These are phyloP conservation scores for Xylota sylvarum DNA, from an alignment of 2,888 invertebrate genomes.

Conservation along the genomic window DNA sequence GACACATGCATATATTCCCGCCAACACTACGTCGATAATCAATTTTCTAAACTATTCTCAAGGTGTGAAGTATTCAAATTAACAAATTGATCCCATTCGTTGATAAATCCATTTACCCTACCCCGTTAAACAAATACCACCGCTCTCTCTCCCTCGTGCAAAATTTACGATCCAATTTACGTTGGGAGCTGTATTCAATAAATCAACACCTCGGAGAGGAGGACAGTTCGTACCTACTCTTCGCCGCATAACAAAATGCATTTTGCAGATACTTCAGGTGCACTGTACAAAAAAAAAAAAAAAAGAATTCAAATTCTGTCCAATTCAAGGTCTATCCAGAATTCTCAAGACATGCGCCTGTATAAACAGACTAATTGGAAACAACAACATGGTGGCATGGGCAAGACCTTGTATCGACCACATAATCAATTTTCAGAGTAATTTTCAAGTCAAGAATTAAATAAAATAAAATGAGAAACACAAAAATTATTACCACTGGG, in stretches of 20 bases:
- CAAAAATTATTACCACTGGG: constrained; percentile 36
- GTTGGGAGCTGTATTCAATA: constrained; percentile 61
- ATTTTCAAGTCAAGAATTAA: constrained; percentile 42
- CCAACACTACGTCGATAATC: constrained; percentile 37
- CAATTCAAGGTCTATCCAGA: constrained; percentile 59
- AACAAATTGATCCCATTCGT: constrained; percentile 66
- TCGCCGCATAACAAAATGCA: constrained; percentile 6
- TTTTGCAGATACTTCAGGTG: neutral
- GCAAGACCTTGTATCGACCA: constrained; percentile 66
- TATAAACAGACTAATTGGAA: constrained; percentile 61
- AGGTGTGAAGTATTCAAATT: constrained; percentile 72
- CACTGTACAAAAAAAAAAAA: neutral
- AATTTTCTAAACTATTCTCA: constrained; percentile 48
- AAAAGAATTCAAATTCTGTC: constrained; percentile 43
- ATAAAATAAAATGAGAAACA: constrained; percentile 9
- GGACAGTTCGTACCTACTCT: constrained; percentile 3
- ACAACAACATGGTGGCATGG: constrained; percentile 48
- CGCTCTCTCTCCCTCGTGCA: neutral
- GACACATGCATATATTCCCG: constrained; percentile 10
- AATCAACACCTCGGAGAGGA: constrained; percentile 59
- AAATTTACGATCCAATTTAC: constrained; percentile 70
- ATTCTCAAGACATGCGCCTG: constrained; percentile 47
- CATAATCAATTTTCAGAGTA: constrained; percentile 61
- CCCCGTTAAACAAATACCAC: constrained; percentile 10
- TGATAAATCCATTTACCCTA: constrained; percentile 48